A percentile compares a stretch with the other conserved stretches of the same genome.
Evolutionary conservation across 2,888 invertebrate genomes (phyloP).

Genomic region (Hemicrepidius hirtus): DNA sequence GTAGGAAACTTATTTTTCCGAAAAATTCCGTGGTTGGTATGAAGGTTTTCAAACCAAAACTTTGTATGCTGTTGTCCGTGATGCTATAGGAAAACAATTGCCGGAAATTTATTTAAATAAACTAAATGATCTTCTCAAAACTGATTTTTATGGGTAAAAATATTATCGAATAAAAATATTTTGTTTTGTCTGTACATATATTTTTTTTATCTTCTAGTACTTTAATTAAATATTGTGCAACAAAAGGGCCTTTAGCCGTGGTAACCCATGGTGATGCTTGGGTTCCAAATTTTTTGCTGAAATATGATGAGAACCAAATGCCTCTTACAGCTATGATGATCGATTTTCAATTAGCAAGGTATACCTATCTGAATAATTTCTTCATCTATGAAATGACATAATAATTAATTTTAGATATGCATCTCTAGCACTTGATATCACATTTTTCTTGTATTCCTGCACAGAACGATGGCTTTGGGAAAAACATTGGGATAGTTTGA

Average conservation of each 20-base stretch:
- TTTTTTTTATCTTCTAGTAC: slow-evolving; percentile 61
- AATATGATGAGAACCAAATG: slow-evolving; percentile 64
- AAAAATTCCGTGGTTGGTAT: slow-evolving; percentile 76
- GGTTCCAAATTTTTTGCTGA: slow-evolving; percentile 83
- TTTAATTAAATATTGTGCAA: slow-evolving; percentile 58
- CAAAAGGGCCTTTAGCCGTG: slow-evolving; percentile 70
- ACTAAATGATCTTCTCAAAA: slow-evolving; percentile 74
- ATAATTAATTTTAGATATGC: slow-evolving; percentile 40
- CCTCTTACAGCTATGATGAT: slow-evolving; percentile 76
- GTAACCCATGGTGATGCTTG: slow-evolving; percentile 85
- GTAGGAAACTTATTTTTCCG: slow-evolving; percentile 77
- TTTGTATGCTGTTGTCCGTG: slow-evolving; percentile 74
- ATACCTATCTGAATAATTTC: slow-evolving; percentile 20
- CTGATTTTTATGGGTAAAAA: slow-evolving; percentile 74
- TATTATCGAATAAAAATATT: too few relatives aligned
- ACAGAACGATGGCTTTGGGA: slow-evolving; percentile 76
- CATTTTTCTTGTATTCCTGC: slow-evolving; percentile 77
- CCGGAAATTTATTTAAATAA: slow-evolving; percentile 77
- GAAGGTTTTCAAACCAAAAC: slow-evolving; percentile 72
- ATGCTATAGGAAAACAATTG: slow-evolving; percentile 80
- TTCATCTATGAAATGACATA: too few relatives aligned
- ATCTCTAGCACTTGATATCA: slow-evolving; percentile 41
- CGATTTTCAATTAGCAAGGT: slow-evolving; percentile 81
- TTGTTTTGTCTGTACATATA: too few relatives aligned
- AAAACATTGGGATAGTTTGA: slow-evolving; percentile 76